Conservation (phyloP, 2,888 invertebrate genomes). For the Microdon myrmicae region DNA sequence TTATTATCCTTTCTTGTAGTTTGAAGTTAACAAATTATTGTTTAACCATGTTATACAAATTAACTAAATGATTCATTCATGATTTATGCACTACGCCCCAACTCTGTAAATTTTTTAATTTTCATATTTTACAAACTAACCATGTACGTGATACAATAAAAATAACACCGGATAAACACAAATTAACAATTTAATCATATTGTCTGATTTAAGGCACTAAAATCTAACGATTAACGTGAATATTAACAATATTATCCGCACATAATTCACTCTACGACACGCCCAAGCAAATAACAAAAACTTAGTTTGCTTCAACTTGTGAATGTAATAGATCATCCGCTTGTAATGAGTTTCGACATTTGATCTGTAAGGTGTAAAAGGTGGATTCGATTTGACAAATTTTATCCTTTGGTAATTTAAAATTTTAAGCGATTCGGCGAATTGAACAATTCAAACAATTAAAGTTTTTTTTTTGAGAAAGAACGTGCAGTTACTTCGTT, state of each 20-base stretch:
- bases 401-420: too few relatives aligned
- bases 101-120: not conserved
- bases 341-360: slow-evolving; percentile 7
- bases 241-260: slow-evolving; percentile 12
- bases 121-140: slow-evolving; percentile 19
- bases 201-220: slow-evolving; percentile 24
- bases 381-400: too few relatives aligned
- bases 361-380: too few relatives aligned
- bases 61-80: slow-evolving; percentile 18
- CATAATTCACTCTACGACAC: slow-evolving; percentile 29
- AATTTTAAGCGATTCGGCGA: too few relatives aligned
- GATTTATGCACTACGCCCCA: slow-evolving; percentile 22
- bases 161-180: slow-evolving; percentile 6
- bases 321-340: slow-evolving; percentile 42
- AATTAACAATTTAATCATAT: slow-evolving; percentile 22
- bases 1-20: too few relatives aligned
- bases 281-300: slow-evolving; percentile 34
- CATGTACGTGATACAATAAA: slow-evolving; percentile 8
- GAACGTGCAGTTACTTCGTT: too few relatives aligned
- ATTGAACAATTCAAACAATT: too few relatives aligned
- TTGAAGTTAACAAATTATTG: too few relatives aligned
- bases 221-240: slow-evolving; percentile 8
- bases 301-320: not conserved
- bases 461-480: too few relatives aligned
- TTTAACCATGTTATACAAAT: too few relatives aligned